Percentiles rank a stretch among this genome's conserved stretches.
Conservation (phyloP, 1,140 invertebrate species). For the Lucilia cuprina region DNA sequence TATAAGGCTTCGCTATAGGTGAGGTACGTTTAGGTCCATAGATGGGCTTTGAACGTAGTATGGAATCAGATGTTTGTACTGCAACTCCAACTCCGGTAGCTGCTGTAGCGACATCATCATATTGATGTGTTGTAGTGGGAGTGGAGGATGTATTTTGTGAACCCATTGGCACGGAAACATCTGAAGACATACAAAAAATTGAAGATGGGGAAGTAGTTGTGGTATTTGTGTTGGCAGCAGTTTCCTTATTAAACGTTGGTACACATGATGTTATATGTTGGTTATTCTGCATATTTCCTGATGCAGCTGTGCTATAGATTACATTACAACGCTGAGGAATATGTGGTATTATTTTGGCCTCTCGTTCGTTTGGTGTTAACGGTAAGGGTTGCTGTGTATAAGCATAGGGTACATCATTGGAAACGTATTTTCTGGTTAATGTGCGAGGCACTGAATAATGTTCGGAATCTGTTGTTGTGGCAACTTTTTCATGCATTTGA, state of each 20-base stretch:
- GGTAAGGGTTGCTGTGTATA: slow-evolving; percentile 13
- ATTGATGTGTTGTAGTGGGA: slow-evolving; percentile 57
- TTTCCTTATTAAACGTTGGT: no score
- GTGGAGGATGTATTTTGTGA: slow-evolving; percentile 45
- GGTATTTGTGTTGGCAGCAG: neutral
- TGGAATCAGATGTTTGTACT: slow-evolving; percentile 37
- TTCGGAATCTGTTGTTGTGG: neutral
- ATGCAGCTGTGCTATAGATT: neutral
- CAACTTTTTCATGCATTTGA: neutral
- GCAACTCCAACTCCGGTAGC: slow-evolving; percentile 33
- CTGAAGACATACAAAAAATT: slow-evolving; percentile 55
- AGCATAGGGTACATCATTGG: neutral
- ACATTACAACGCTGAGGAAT: neutral
- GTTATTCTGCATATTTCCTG: neutral
- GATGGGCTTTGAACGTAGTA: slow-evolving; percentile 37
- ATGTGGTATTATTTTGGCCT: neutral
- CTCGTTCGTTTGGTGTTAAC: neutral
- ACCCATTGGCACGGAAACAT: slow-evolving; percentile 57
- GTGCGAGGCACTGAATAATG: slow-evolving; percentile 26
- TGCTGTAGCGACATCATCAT: slow-evolving; percentile 53
- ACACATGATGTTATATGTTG: neutral
- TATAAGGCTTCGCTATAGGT: neutral
- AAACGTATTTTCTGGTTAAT: neutral
- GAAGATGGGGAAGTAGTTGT: slow-evolving; percentile 43
- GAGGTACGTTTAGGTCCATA: slow-evolving; percentile 32